phyloP scores from a whole-genome alignment of 2,888 invertebrate genomes.

The Sepioteuthis lessoniana region DNA sequence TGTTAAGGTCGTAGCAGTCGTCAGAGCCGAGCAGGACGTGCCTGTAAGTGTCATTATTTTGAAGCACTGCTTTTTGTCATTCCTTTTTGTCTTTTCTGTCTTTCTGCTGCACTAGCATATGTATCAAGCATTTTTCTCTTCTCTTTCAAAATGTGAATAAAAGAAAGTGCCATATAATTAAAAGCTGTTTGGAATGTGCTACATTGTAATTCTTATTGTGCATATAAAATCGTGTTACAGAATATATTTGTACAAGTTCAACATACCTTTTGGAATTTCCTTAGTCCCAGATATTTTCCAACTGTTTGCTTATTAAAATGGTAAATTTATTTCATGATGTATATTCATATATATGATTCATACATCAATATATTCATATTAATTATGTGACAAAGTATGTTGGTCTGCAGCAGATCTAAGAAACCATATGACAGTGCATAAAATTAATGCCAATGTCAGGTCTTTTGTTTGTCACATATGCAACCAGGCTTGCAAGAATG shows the following conservation, averaged over 20 bases:
- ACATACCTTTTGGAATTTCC: too few species aligned
- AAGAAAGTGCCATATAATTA: neutral
- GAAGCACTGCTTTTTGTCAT: neutral
- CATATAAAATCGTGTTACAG: too few species aligned
- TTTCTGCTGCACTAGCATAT: neutral
- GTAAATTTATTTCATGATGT: neutral
- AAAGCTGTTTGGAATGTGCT: neutral
- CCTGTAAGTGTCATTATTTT: conserved; percentile 23
- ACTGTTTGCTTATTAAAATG: neutral
- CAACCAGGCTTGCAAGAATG: too few species aligned
- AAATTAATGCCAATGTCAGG: too few species aligned
- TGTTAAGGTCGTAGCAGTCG: conserved; percentile 33
- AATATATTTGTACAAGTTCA: too few species aligned
- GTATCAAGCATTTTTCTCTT: neutral
- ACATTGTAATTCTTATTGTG: neutral
- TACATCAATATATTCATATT: too few species aligned
- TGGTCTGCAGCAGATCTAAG: too few species aligned
- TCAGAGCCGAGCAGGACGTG: conserved; percentile 3
- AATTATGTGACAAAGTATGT: too few species aligned
- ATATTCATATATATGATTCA: neutral
- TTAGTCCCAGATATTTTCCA: neutral
- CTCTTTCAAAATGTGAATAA: neutral
- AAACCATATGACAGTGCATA: too few species aligned
- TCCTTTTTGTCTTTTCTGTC: neutral
- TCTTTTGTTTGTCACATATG: too few species aligned